These are phyloP conservation scores for Netelia virgata DNA, from an alignment of 2,888 invertebrate genomes.

Conservation along the genomic window DNA sequence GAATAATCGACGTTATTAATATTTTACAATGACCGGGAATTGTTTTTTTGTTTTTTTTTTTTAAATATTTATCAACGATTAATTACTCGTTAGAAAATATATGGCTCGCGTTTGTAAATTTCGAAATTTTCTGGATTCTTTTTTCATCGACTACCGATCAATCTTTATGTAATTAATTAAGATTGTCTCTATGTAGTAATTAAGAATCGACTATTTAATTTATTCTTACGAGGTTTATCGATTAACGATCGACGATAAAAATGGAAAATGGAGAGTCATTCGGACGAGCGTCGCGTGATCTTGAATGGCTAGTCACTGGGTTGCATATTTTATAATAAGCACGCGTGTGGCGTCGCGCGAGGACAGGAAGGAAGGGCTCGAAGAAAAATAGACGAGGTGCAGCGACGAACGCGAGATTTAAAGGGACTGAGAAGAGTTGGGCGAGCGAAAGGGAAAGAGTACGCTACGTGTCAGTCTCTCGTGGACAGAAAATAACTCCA, in stretches of 20 bases:
- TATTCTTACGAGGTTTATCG: neutral
- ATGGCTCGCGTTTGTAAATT: too few relatives aligned
- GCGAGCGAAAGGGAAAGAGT: conserved; percentile 54
- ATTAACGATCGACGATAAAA: neutral
- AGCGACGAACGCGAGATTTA: conserved; percentile 45
- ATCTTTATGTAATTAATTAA: too few relatives aligned
- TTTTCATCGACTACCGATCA: too few relatives aligned
- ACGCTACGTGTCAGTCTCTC: conserved; percentile 58
- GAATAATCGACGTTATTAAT: neutral
- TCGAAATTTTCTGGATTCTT: too few relatives aligned
- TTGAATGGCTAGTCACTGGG: conserved; percentile 38
- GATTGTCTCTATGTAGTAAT: too few relatives aligned
- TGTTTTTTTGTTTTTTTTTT: too few relatives aligned
- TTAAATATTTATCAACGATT: too few relatives aligned
- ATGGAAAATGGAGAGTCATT: neutral
- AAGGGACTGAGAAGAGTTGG: conserved; percentile 17
- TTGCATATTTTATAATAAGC: conserved; percentile 41
- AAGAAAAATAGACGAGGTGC: conserved; percentile 56
- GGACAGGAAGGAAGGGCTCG: conserved; percentile 61
- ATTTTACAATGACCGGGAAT: neutral
- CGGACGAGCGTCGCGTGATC: neutral
- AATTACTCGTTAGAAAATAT: too few relatives aligned
- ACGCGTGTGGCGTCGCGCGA: conserved; percentile 45
- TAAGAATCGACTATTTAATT: neutral
- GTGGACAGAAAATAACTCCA: conserved; percentile 66